These are phyloP conservation scores for Amblyornis subalaris DNA, from an alignment of 2,113 vertebrate species.

Conservation along the genomic window DNA sequence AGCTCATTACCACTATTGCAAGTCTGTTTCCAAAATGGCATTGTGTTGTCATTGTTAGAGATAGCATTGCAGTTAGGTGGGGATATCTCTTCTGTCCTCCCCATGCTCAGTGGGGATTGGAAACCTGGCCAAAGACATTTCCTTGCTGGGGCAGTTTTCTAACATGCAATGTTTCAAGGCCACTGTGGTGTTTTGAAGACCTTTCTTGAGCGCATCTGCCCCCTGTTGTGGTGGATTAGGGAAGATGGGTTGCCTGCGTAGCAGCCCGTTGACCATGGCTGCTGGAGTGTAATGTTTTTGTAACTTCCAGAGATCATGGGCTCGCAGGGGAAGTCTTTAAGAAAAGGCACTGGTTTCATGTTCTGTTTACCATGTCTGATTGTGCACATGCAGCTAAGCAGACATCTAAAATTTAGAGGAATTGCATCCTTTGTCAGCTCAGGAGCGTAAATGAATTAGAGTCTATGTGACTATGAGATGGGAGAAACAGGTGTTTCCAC, in stretches of 20 bases:
- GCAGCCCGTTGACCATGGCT: background rate
- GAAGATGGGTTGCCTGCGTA: background rate
- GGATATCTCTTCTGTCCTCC: background rate
- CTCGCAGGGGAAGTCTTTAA: background rate
- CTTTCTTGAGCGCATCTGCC: rapidly evolving
- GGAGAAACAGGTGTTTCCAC: background rate
- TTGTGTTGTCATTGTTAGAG: background rate
- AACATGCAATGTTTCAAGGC: background rate
- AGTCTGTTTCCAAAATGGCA: background rate
- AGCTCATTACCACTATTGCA: background rate
- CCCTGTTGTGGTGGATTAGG: background rate
- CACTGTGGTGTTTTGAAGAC: background rate
- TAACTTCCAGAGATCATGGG: background rate
- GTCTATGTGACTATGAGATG: background rate
- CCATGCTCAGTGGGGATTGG: background rate
- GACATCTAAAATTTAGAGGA: background rate
- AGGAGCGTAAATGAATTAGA: background rate
- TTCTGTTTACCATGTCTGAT: background rate
- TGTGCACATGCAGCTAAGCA: background rate
- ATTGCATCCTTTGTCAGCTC: background rate
- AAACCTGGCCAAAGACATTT: background rate
- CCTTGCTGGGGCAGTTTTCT: background rate
- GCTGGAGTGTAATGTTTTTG: background rate
- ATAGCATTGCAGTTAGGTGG: background rate
- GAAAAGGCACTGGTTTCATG: background rate